Base-by-base conservation (phyloP, 2,797 vertebrate genomes). In the Falco columbarius region DNA sequence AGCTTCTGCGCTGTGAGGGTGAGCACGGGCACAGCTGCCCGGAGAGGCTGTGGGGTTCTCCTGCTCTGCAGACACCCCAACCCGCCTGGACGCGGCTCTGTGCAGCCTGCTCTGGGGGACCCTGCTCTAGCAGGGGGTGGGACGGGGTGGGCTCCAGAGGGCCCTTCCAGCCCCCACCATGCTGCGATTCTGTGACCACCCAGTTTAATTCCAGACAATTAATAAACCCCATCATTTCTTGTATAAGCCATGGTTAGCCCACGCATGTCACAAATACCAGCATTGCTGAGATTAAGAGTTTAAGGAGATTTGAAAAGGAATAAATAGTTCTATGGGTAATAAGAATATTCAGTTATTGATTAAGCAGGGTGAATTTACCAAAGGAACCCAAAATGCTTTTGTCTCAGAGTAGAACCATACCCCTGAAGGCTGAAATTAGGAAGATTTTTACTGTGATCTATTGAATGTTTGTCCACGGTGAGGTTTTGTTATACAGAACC, bases 251-350 rank as follows among this genome's bases (percentile, higher is more conserved):
- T 47, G 16, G 51, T 59, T 59, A 59, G 27, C 32, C 27, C 12
- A 3, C 12, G 40, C 19, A 40, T 47, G 11, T 46, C 46, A 59
- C 34, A 0, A 0, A n/a, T 44, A 44, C 34, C 55, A n/a, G 12
- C 4, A 2, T 32, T 40, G 15, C 36, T 15, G 27, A 59, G 19
- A 54, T n/a, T 38, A 38, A 86, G 29, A 22, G 12, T 44, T 62
- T 54, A 26, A 58, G 32, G 29, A 32, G 26, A 23, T 76, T 46
- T 44, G 46, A 29, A 73, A 86, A 63, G 27, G 9, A 47, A 80
- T 58, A 74, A 36, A 58, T 44, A n/a, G 90, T 59, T 70, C 23
- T n/a, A 34, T 8, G 10, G 27, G 8, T 68, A 65, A 44, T 77
- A 79, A 24, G 7, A 68, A 63, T 21, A 38, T 36, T 36, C 14